Percentiles rank a stretch among this genome's conserved stretches.
phyloP scores from a whole-genome alignment of 2,113 vertebrate species.

The Mormoops blainvillei region DNA sequence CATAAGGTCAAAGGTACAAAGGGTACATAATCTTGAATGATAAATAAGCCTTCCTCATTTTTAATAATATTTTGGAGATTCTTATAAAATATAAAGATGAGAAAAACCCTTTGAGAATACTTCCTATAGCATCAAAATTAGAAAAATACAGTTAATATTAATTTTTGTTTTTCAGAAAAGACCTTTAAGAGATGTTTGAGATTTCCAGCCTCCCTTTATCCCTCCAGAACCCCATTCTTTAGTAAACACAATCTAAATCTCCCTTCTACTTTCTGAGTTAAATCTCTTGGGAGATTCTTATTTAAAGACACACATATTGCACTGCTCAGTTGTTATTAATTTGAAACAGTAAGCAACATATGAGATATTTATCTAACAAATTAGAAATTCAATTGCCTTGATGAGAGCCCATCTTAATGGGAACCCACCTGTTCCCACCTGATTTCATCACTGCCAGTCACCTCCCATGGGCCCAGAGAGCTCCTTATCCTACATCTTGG shows the following conservation, averaged over 20 bases:
- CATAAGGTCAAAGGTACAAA: not conserved
- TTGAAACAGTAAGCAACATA: not conserved
- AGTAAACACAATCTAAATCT: not conserved
- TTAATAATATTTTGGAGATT: not conserved
- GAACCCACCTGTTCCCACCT: accelerated
- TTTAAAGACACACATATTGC: not conserved
- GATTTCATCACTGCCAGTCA: too few relatives aligned
- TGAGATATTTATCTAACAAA: not conserved
- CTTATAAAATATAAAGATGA: not conserved
- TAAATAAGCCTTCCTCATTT: not conserved
- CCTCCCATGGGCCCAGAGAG: accelerated
- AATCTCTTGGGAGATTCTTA: not conserved
- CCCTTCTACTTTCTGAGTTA: not conserved
- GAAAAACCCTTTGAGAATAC: not conserved
- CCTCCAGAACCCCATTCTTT: not conserved
- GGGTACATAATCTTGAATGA: not conserved
- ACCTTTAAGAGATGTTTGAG: not conserved
- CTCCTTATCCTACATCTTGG: accelerated
- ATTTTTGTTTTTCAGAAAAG: not conserved
- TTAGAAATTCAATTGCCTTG: not conserved
- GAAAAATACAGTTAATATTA: not conserved
- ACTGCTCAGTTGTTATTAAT: not conserved
- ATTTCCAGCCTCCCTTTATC: accelerated
- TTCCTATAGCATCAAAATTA: not conserved
- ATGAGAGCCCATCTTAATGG: not conserved